Evolutionary conservation across 1,140 invertebrate species (phyloP).

Genomic region (Lepidurus apus): DNA sequence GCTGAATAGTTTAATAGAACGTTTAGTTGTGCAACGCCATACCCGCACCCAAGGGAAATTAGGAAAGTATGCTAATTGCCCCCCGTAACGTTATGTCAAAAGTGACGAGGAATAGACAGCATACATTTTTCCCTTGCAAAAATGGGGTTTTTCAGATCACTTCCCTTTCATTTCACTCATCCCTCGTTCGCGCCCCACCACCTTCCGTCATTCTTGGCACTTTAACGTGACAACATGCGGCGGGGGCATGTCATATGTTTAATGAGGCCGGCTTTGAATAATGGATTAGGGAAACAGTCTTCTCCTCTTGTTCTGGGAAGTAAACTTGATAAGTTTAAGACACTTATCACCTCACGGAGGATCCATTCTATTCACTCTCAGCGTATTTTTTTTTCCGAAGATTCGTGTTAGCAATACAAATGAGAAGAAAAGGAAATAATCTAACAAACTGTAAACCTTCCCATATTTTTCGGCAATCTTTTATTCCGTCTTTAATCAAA

Average conservation of each 20-base stretch:
- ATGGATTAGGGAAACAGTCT: neutral
- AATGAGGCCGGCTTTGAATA: neutral
- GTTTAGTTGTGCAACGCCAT: too few species aligned
- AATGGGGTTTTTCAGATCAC: neutral
- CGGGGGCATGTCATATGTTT: constrained; percentile 14
- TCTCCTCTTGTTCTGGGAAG: neutral
- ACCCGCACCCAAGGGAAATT: neutral
- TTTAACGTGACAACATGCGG: neutral
- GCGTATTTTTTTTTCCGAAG: too few species aligned
- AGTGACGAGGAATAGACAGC: constrained; percentile 9
- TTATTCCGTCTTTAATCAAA: neutral
- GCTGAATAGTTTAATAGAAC: too few species aligned
- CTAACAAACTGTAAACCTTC: neutral
- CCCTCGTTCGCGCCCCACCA: neutral
- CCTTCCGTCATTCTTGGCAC: neutral
- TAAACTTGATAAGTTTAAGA: neutral
- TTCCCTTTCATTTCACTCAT: neutral
- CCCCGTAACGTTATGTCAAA: neutral
- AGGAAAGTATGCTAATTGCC: constrained; percentile 10
- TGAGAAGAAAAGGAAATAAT: too few species aligned
- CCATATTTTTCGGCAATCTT: neutral
- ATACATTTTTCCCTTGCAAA: neutral
- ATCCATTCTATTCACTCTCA: neutral
- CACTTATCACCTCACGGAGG: neutral
- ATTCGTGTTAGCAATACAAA: too few species aligned